Base-by-base conservation (phyloP, 2,888 invertebrate species). In the Belgica antarctica region DNA sequence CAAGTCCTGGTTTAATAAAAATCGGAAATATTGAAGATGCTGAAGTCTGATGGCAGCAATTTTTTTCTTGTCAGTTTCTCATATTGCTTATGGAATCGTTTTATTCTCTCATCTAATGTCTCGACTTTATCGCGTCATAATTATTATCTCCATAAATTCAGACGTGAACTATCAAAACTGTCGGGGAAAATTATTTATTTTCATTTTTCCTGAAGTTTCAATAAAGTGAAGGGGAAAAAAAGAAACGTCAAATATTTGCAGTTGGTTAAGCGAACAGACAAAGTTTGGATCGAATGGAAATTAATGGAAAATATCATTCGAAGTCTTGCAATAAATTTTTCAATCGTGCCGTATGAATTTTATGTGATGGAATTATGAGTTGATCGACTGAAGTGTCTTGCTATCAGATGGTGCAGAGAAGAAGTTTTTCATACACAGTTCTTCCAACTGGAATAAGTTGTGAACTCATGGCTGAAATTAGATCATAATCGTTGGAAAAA, bases 71-170 rank as follows among this genome's bases (percentile, higher is more conserved):
- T 22, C 52, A 52, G 52, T 22, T 63, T 28, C 31, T 36, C 22
- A 62, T 36, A 62, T 36, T 62, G 24, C 22, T 41, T 63, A 19
- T 62, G 28, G 28, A 28, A 31, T 17, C n/a, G 15, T 28, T 59
- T 59, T 62, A 8, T 63, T 22, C 41, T 41, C n/a, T n/a, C n/a
- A n/a, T n/a, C n/a, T n/a, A n/a, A n/a, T n/a, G n/a, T n/a, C n/a
- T n/a, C n/a, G n/a, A n/a, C n/a, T n/a, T n/a, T n/a, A n/a, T n/a
- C n/a, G n/a, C n/a, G n/a, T n/a, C n/a, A n/a, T n/a, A n/a, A n/a
- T 63, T 63, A 63, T 41, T 63, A 36, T 63, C 63, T 63, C n/a
- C 63, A 63, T 63, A 63, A 63, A 63, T 41, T 36, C 36, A 22
- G 63, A 22, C 63, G 63, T 25, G 41, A 63, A 41, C 41, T 41